Evolutionary conservation across 92 coral and sea anemone genomes (phyloP).

Genomic region (Muricea muricata): DNA sequence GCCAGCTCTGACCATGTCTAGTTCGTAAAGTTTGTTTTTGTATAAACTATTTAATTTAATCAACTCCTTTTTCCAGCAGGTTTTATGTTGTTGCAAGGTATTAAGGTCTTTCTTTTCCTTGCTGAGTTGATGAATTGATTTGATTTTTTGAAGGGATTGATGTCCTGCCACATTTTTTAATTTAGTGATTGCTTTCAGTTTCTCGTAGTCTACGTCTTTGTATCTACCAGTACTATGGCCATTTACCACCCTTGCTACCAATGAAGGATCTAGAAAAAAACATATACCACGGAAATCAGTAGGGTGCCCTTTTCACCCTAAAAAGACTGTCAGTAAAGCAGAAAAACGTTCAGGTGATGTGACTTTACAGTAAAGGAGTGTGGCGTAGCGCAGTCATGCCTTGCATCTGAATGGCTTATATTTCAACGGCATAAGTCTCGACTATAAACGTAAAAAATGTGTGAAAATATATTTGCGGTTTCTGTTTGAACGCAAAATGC

Average conservation of each 20-base stretch:
- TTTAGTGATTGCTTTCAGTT: constrained; percentile 92
- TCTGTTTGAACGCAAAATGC: too few relatives aligned
- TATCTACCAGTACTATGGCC: constrained; percentile 82
- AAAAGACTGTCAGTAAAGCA: background rate
- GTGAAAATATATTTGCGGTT: too few relatives aligned
- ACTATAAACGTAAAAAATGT: too few relatives aligned
- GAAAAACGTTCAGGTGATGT: too few relatives aligned
- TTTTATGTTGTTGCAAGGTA: constrained; percentile 86
- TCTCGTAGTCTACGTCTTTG: constrained; percentile 85
- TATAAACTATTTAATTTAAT: constrained; percentile 81
- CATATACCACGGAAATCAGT: too few relatives aligned
- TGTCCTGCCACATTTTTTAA: constrained; percentile 86
- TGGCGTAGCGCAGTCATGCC: too few relatives aligned
- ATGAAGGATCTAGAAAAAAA: constrained; percentile 72
- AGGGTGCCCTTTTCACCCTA: too few relatives aligned
- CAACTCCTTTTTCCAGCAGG: constrained; percentile 90
- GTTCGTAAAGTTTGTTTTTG: constrained; percentile 71
- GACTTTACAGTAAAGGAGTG: too few relatives aligned
- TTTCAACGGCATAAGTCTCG: too few relatives aligned
- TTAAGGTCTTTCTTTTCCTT: constrained; percentile 86
- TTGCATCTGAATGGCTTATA: too few relatives aligned
- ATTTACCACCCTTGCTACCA: constrained; percentile 82
- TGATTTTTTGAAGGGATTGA: constrained; percentile 79
- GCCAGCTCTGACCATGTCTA: constrained; percentile 78
- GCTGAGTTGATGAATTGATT: constrained; percentile 79